These are phyloP conservation scores for Amiota mariae DNA, from an alignment of 2,888 invertebrate species.

Conservation along the genomic window DNA sequence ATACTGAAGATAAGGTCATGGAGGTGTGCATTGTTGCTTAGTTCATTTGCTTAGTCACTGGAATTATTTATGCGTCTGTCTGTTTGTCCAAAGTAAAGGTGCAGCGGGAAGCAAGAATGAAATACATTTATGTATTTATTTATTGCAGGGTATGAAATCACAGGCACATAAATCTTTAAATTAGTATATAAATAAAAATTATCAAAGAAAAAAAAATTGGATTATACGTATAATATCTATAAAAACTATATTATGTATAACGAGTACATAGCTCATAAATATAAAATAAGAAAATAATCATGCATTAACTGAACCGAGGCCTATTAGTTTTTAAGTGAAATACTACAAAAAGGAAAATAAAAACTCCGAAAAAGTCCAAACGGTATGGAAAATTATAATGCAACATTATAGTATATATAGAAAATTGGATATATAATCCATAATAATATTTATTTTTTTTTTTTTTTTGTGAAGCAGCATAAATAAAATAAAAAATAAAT, in stretches of 20 bases:
- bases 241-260: constrained; percentile 13
- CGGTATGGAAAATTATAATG: not conserved
- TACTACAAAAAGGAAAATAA: constrained; percentile 19
- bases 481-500: too few relatives aligned
- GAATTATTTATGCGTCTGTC: too few relatives aligned
- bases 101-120: too few relatives aligned
- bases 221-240: too few relatives aligned
- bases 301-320: constrained; percentile 46
- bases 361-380: not conserved
- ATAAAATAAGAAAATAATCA: constrained; percentile 23
- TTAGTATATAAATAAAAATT: too few relatives aligned
- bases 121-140: too few relatives aligned
- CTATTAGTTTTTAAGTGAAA: constrained; percentile 46
- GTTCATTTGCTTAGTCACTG: too few relatives aligned
- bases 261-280: constrained; percentile 31
- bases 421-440: constrained; percentile 33
- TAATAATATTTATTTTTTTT: constrained; percentile 25
- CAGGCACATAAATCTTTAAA: too few relatives aligned
- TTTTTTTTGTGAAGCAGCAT: constrained; percentile 29
- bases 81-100: too few relatives aligned
- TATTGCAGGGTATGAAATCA: too few relatives aligned
- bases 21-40: too few relatives aligned
- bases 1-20: too few relatives aligned
- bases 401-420: not conserved
- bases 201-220: constrained; percentile 33